Evolutionary conservation across 2,888 invertebrate species (phyloP).

Genomic region (Rosalia funebris): DNA sequence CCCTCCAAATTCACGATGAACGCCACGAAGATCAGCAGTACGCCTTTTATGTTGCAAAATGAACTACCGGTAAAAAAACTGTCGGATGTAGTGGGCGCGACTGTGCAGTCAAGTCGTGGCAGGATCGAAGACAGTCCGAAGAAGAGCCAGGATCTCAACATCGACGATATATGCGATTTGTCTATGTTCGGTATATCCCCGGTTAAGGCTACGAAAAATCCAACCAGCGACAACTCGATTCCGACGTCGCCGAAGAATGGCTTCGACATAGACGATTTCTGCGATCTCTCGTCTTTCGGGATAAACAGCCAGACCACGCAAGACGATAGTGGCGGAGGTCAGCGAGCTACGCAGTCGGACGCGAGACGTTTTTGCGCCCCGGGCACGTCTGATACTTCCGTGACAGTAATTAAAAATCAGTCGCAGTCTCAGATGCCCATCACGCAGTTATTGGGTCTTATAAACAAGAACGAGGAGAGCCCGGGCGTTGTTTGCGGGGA

Average conservation of each 20-base stretch:
- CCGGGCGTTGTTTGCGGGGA: neutral
- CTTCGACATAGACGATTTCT: slow-evolving; percentile 38
- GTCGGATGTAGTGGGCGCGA: neutral
- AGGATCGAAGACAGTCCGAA: neutral
- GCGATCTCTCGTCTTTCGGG: slow-evolving; percentile 49
- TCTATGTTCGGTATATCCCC: slow-evolving; percentile 30
- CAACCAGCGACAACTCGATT: neutral
- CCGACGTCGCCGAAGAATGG: neutral
- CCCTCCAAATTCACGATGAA: slow-evolving; percentile 26
- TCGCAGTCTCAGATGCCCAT: neutral
- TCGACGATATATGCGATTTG: slow-evolving; percentile 39
- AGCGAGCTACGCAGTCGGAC: too few species aligned
- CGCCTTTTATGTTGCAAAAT: slow-evolving; percentile 6
- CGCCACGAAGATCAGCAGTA: slow-evolving; percentile 20
- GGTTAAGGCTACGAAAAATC: neutral
- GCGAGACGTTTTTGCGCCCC: too few species aligned
- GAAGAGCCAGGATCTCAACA: slow-evolving; percentile 12
- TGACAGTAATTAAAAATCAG: too few species aligned
- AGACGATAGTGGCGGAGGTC: too few species aligned
- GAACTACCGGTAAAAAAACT: neutral
- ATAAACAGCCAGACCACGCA: slow-evolving; percentile 11
- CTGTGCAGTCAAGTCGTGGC: neutral
- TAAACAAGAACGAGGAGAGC: neutral
- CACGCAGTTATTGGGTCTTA: neutral
- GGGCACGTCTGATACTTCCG: too few species aligned